Percentiles rank a stretch among this genome's conserved stretches.
Evolutionary conservation across 2,888 invertebrate species (phyloP).

Genomic region (Drosophila peninsularis): DNA sequence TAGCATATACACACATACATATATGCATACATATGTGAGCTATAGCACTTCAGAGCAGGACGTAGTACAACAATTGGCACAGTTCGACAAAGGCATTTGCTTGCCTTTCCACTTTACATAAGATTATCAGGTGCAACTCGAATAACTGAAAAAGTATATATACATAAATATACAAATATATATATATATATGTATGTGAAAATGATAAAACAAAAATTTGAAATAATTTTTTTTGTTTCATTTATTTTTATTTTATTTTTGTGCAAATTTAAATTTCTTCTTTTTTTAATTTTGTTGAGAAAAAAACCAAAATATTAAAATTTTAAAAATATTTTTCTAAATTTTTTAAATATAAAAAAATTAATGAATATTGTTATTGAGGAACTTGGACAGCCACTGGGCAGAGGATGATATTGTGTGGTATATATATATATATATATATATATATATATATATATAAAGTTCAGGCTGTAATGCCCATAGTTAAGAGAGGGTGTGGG

Average conservation of each 20-base stretch:
- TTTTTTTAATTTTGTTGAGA: neutral
- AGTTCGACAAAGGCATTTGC: constrained; percentile 23
- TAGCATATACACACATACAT: neutral
- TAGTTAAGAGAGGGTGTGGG: neutral
- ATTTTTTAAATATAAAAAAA: constrained; percentile 26
- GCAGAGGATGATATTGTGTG: constrained; percentile 36
- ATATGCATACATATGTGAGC: neutral
- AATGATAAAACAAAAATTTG: neutral
- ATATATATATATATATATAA: neutral
- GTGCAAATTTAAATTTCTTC: constrained; percentile 19
- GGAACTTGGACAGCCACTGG: constrained; percentile 84
- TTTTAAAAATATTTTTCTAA: neutral
- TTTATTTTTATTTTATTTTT: constrained; percentile 15
- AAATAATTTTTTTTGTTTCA: neutral
- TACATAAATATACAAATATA: neutral
- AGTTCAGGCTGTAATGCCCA: neutral
- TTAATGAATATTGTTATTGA: constrained; percentile 65
- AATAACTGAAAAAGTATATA: neutral
- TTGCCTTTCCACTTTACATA: constrained; percentile 11
- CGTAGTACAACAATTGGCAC: constrained; percentile 38
- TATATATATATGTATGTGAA: neutral
- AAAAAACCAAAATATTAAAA: constrained; percentile 2
- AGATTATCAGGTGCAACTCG: constrained; percentile 33
- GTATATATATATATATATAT: neutral
- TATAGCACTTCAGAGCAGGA: constrained; percentile 13